Evolutionary conservation across 2,797 vertebrate species (phyloP).

Genomic region (Neosalanx taihuensis): DNA sequence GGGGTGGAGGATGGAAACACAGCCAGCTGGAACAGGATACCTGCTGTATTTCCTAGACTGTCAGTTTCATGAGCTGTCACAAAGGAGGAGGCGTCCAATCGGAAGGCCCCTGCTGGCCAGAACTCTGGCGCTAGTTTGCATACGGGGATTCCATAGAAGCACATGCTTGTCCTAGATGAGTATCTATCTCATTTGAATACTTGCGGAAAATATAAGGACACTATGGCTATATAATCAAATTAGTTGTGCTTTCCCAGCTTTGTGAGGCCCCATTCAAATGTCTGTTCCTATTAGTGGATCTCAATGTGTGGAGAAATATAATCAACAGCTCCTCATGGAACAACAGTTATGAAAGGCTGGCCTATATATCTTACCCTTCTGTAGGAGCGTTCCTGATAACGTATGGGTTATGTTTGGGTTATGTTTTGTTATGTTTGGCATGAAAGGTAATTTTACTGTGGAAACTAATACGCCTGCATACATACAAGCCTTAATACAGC

Average conservation of each 20-base stretch:
- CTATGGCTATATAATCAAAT: constrained; percentile 66
- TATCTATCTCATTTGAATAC: constrained; percentile 48
- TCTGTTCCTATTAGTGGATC: constrained; percentile 45
- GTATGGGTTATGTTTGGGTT: not conserved
- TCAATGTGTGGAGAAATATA: constrained; percentile 23
- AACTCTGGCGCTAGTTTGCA: constrained; percentile 66
- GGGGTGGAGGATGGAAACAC: constrained; percentile 53
- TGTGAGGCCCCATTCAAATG: constrained; percentile 44
- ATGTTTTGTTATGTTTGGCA: not conserved
- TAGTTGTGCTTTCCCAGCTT: constrained; percentile 66
- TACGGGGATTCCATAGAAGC: constrained; percentile 70
- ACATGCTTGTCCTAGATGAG: constrained; percentile 38
- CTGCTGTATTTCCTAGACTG: constrained; percentile 61
- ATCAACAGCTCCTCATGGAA: constrained; percentile 38
- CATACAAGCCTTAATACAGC: not conserved
- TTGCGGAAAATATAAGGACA: constrained; percentile 54
- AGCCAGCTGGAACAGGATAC: constrained; percentile 48
- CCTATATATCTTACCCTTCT: not conserved
- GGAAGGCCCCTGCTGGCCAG: constrained; percentile 33
- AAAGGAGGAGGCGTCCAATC: constrained; percentile 22
- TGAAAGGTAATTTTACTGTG: not conserved
- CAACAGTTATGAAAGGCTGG: constrained; percentile 8
- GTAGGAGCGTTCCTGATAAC: too few species aligned
- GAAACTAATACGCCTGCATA: constrained; percentile 17
- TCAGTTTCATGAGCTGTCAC: constrained; percentile 34